Base-by-base conservation (phyloP, 1,140 invertebrate genomes). In the Diorhabda carinulata region DNA sequence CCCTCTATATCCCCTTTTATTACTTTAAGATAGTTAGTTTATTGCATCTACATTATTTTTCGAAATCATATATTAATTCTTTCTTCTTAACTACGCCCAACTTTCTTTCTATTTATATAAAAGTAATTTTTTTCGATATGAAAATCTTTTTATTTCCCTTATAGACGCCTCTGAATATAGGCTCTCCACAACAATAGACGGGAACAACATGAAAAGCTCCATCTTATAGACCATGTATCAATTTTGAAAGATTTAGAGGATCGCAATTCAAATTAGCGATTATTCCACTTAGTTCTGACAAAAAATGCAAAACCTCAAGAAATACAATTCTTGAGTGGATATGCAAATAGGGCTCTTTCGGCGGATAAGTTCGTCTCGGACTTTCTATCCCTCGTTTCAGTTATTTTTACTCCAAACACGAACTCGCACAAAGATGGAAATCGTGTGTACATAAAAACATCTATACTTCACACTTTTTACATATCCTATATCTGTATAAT, bases 231-330 rank as follows among this genome's bases (percentile, higher is more conserved):
- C 72, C 70, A 73, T 77, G 73, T 76, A 76, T 77, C 76, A 77
- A 76, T 73, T 77, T 72, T 77, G 76, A 76, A 76, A 73, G 76
- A 77, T 77, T 77, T 76, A 77, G 69, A 62, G 76, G 72, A 73
- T 77, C 72, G 76, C 76, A 77, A 77, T 77, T 77, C 76, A 77
- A 77, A 77, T 77, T 76, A 76, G 69, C 70, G 71, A 76, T 77
- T 77, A 77, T 74, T 74, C 66, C 43, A 68, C 70, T 64, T 64
- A 62, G 64, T 58, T 63, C 52, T 57, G 57, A 40, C 57, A 72
- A 68, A 74, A 74, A 72, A 72, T 69, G 69, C 73, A 73, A 73
- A 73, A 73, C 70, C 71, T 66, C 57, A 66, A 68, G 67, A 69
- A 68, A 71, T 71, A 73, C 69, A 73, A 70, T 71, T 61, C 47